These are phyloP conservation scores for Achroia grisella DNA, from an alignment of 1,140 invertebrate species.

Conservation along the genomic window DNA sequence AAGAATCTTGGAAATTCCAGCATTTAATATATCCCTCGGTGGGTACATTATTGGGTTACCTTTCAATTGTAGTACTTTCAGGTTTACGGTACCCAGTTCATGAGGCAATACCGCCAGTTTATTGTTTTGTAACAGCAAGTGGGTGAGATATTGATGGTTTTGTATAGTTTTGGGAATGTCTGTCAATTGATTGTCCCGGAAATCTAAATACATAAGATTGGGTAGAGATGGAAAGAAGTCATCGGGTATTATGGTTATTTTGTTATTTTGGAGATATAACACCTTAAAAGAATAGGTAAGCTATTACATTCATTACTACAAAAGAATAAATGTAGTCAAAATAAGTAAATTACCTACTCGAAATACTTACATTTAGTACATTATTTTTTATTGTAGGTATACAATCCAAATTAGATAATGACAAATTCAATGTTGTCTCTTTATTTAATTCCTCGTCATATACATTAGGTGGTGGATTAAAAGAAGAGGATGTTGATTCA, in stretches of 20 bases:
- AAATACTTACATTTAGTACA: constrained; percentile 30
- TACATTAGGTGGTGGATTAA: constrained; percentile 17
- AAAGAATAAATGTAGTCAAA: no score
- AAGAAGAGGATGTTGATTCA: constrained; percentile 15
- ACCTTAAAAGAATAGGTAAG: constrained; percentile 68
- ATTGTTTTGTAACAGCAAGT: constrained; percentile 75
- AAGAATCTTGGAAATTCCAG: constrained; percentile 57
- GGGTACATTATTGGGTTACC: constrained; percentile 74
- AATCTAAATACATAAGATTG: constrained; percentile 74
- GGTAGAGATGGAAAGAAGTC: constrained; percentile 70
- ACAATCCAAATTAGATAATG: constrained; percentile 18
- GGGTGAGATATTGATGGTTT: constrained; percentile 70
- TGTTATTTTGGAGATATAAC: constrained; percentile 75
- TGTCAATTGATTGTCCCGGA: constrained; percentile 73
- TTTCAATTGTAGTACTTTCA: constrained; percentile 71
- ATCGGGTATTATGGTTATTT: constrained; percentile 61
- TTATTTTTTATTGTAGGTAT: constrained; percentile 32
- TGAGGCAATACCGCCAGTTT: constrained; percentile 70
- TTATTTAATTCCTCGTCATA: constrained; percentile 40
- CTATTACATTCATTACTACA: no score
- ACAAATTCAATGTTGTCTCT: constrained; percentile 30
- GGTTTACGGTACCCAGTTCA: constrained; percentile 71
- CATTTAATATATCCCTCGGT: constrained; percentile 57
- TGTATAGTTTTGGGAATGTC: constrained; percentile 69
- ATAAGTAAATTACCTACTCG: no score